phyloP scores from a whole-genome alignment of 2,888 invertebrate species.

The Troilus luridus region DNA sequence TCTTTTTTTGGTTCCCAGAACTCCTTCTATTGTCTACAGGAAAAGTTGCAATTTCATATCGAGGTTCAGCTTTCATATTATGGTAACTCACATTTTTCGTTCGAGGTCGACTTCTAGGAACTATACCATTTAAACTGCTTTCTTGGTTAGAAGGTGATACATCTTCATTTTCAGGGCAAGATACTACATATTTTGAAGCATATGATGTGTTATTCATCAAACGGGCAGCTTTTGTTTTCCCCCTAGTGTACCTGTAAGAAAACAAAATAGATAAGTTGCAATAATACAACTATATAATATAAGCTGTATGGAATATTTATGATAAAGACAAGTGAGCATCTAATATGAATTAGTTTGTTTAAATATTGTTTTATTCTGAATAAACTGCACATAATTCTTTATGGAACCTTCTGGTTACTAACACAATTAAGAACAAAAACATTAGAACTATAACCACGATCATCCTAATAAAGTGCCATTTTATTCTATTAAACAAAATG shows the following conservation, averaged over 20 bases:
- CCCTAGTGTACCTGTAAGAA: constrained; percentile 63
- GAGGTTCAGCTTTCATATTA: constrained; percentile 71
- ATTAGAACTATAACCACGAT: too few relatives aligned
- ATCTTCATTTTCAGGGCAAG: constrained; percentile 66
- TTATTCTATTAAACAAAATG: too few relatives aligned
- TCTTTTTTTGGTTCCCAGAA: constrained; percentile 66
- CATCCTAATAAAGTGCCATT: too few relatives aligned
- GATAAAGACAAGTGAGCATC: too few relatives aligned
- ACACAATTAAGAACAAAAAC: too few relatives aligned
- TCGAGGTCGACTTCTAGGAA: constrained; percentile 70
- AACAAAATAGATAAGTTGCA: background rate
- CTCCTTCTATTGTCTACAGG: constrained; percentile 54
- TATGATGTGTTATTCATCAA: constrained; percentile 64
- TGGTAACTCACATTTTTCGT: constrained; percentile 79
- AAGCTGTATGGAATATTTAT: too few relatives aligned
- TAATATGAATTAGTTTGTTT: too few relatives aligned
- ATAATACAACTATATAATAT: too few relatives aligned
- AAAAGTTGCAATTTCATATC: constrained; percentile 73
- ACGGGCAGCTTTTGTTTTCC: constrained; percentile 64
- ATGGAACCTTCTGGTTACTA: too few relatives aligned
- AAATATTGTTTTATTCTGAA: too few relatives aligned
- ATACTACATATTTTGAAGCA: constrained; percentile 65
- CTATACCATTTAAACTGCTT: background rate
- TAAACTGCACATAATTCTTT: too few relatives aligned
- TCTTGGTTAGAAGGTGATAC: constrained; percentile 66